A percentile compares a stretch with the other conserved stretches of the same genome.
These are phyloP conservation scores for Galaxias olidus DNA, from an alignment of 2,797 vertebrate species.

Conservation along the genomic window DNA sequence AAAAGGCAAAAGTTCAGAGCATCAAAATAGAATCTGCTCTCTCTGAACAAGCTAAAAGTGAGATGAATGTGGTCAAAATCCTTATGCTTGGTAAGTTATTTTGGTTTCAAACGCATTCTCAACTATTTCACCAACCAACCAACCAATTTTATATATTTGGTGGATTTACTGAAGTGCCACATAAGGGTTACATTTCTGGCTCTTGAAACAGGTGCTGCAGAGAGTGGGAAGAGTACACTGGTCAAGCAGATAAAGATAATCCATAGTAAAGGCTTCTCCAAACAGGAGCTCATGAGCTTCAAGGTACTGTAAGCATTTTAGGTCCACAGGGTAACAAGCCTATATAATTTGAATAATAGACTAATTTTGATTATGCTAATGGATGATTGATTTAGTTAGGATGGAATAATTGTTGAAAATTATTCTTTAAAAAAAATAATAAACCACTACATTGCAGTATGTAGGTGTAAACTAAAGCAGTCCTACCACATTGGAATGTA, in stretches of 20 bases:
- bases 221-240: conserved; percentile 79
- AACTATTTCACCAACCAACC: too few species aligned
- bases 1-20: conserved; percentile 65
- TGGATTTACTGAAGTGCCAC: too few species aligned
- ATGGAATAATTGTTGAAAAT: too few species aligned
- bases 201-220: conserved; percentile 63
- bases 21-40: conserved; percentile 68
- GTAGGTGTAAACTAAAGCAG: too few species aligned
- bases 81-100: conserved; percentile 71
- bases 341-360: not conserved
- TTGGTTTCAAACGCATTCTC: not conserved
- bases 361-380: too few species aligned
- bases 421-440: too few species aligned
- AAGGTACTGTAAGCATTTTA: conserved; percentile 60
- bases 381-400: too few species aligned
- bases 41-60: conserved; percentile 60
- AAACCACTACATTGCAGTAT: too few species aligned
- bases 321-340: not conserved
- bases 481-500: too few species aligned
- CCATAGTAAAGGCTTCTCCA: conserved; percentile 74
- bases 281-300: conserved; percentile 70
- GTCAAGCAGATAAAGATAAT: conserved; percentile 80
- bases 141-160: not conserved
- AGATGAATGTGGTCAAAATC: conserved; percentile 68
- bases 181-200: too few species aligned